Conservation (phyloP, 1,140 invertebrate species). For the Monomorium pharaonis region DNA sequence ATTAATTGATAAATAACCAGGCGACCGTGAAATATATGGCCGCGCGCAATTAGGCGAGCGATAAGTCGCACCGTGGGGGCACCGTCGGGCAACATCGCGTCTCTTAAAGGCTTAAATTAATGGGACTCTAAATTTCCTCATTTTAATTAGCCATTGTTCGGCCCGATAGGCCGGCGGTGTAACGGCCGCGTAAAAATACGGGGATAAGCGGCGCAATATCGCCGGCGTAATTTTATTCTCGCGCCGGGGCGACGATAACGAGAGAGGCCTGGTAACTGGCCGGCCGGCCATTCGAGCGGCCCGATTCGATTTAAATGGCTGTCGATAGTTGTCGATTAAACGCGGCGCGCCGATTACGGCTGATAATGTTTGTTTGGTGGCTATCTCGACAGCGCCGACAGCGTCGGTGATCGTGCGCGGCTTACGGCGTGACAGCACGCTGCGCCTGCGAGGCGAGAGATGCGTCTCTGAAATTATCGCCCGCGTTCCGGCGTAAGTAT, state of each 20-base stretch:
- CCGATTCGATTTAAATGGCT: constrained; percentile 22
- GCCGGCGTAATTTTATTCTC: constrained; percentile 66
- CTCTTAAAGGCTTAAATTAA: constrained; percentile 50
- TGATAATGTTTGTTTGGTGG: constrained; percentile 49
- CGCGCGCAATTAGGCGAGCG: constrained; percentile 45
- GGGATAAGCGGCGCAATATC: constrained; percentile 59
- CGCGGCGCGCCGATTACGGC: constrained; percentile 56
- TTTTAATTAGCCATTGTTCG: constrained; percentile 69
- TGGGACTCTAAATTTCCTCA: constrained; percentile 52
- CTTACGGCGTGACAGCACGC: not conserved
- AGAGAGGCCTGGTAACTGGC: constrained; percentile 46
- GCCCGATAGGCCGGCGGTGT: constrained; percentile 16
- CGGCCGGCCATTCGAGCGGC: not conserved
- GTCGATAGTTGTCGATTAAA: constrained; percentile 53
- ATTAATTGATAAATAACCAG: constrained; percentile 52
- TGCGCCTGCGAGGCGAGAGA: not conserved
- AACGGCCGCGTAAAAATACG: constrained; percentile 57
- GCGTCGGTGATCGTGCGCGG: not conserved
- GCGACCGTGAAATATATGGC: constrained; percentile 51
- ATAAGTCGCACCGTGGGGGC: constrained; percentile 41
- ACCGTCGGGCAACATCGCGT: constrained; percentile 11
- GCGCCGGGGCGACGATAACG: constrained; percentile 53
- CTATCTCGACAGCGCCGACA: constrained; percentile 38
- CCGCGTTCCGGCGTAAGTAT: constrained; percentile 2
- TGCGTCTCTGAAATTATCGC: constrained; percentile 40